Evolutionary conservation across 92 coral and sea anemone genomes (phyloP), one percentile per base, ranked within the genome.

Genomic region (Parazoanthus swiftii): DNA sequence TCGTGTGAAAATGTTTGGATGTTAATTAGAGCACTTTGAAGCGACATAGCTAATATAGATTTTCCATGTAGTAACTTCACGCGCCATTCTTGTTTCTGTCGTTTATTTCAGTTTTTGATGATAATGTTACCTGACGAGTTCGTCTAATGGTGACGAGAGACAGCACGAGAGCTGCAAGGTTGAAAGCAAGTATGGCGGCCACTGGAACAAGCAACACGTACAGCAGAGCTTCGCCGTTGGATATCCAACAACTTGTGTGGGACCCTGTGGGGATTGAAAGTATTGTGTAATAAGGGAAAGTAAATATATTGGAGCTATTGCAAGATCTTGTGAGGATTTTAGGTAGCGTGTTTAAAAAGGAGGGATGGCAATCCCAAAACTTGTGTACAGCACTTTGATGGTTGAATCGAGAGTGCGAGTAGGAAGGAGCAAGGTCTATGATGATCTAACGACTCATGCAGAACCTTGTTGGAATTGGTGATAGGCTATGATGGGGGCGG

Each of bases 141-240:
- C 72, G 23, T 20, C 72, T 66, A 18, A 66, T 66, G 25, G 72
- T 20, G 29, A 15, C 29, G 23, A 66, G 7, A 66, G 25, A 66
- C 23, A 66, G 72, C 72, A 18, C n/a, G 23, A 77, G 63, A 46
- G 81, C 81, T 23, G 18, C 35, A 33, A 44, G 51, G 15, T 77
- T 77, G 59, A 77, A 44, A 21, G 16, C 81, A 7, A 77, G 58
- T 77, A 77, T 77, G 33, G 39, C 25, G 33, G 81, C 81, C 25
- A 77, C 81, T 6, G 81, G 81, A 43, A 77, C 50, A 23, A 63
- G 46, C 59, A 77, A 63, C 35, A 44, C 59, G 36, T 77, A 77
- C 35, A 77, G 4, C 81, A 77, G 59, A 33, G 81, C 81, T 43
- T 44, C 4, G 63, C 81, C 81, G 35, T 77, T 77, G n/a, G 63